Evolutionary conservation across 1,140 invertebrate species (phyloP).

Genomic region (Zaprionus africanus): DNA sequence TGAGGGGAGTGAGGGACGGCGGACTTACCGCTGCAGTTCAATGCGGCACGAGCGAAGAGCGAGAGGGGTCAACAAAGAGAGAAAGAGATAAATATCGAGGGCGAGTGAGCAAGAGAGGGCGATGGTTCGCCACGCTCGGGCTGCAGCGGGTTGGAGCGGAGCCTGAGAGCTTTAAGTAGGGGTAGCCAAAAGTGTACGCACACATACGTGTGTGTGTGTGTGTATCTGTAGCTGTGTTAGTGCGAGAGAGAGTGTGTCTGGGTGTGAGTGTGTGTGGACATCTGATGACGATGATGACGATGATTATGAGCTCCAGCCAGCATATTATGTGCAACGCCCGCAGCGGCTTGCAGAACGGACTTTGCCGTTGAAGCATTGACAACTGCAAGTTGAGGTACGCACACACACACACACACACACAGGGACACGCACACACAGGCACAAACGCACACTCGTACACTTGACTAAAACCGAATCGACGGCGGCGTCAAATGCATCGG

Average conservation of each 20-base stretch:
- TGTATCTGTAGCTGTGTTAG: neutral
- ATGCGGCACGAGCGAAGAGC: slow-evolving; percentile 44
- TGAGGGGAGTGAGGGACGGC: neutral
- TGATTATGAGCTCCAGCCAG: slow-evolving; percentile 66
- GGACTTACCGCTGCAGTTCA: slow-evolving; percentile 31
- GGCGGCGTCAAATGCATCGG: slow-evolving; percentile 46
- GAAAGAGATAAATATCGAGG: neutral
- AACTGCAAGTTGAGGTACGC: slow-evolving; percentile 51
- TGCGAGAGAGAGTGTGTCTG: slow-evolving; percentile 2
- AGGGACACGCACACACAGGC: neutral
- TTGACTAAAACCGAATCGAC: slow-evolving; percentile 30
- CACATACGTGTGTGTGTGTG: neutral
- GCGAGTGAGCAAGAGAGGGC: slow-evolving; percentile 15
- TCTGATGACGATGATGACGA: slow-evolving; percentile 46
- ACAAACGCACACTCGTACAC: slow-evolving; percentile 8
- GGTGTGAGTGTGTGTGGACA: slow-evolving; percentile 29
- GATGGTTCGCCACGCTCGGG: slow-evolving; percentile 5
- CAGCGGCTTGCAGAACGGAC: slow-evolving; percentile 74
- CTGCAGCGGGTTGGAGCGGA: slow-evolving; percentile 32
- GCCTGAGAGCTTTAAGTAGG: slow-evolving; percentile 68
- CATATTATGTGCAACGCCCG: slow-evolving; percentile 77
- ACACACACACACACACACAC: slow-evolving; percentile 12
- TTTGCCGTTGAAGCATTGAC: slow-evolving; percentile 76
- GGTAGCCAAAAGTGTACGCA: slow-evolving; percentile 59
- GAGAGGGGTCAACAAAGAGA: slow-evolving; percentile 11